Conservation (phyloP, 2,797 vertebrate species). For the Melanogrammus aeglefinus region DNA sequence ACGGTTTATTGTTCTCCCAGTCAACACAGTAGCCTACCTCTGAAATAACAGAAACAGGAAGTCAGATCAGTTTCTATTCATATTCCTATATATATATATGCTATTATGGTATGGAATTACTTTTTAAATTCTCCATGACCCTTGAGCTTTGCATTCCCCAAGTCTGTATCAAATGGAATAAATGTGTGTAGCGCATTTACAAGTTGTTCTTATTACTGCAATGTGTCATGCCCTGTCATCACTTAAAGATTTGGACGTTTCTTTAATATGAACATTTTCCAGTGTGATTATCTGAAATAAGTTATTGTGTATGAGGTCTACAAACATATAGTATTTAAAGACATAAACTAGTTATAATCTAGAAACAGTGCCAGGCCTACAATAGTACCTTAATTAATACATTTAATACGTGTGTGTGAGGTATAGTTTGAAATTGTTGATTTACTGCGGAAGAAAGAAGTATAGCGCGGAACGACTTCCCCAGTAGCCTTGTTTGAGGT, state of each 20-base stretch:
- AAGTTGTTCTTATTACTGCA: background rate
- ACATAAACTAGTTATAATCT: background rate
- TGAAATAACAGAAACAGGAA: slow-evolving; percentile 72
- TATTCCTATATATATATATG: background rate
- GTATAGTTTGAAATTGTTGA: background rate
- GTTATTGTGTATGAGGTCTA: background rate
- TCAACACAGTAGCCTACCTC: slow-evolving; percentile 51
- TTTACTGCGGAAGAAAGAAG: background rate
- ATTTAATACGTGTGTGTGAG: too few relatives aligned
- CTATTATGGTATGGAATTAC: background rate
- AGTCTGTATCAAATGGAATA: background rate
- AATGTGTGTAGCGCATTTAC: background rate
- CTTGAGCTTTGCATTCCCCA: background rate
- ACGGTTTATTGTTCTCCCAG: slow-evolving; percentile 66
- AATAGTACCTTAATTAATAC: background rate
- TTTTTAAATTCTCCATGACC: background rate
- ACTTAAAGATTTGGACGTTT: background rate
- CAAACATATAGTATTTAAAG: background rate
- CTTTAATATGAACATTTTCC: background rate
- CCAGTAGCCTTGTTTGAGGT: background rate
- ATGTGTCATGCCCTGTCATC: background rate
- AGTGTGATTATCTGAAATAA: background rate
- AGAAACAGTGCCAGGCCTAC: background rate
- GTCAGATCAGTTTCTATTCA: slow-evolving; percentile 52
- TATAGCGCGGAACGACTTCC: slow-evolving; percentile 42